A percentile compares a stretch with the other conserved stretches of the same genome.
Conservation (phyloP, 2,888 invertebrate genomes). For the Marronus borbonicus region DNA sequence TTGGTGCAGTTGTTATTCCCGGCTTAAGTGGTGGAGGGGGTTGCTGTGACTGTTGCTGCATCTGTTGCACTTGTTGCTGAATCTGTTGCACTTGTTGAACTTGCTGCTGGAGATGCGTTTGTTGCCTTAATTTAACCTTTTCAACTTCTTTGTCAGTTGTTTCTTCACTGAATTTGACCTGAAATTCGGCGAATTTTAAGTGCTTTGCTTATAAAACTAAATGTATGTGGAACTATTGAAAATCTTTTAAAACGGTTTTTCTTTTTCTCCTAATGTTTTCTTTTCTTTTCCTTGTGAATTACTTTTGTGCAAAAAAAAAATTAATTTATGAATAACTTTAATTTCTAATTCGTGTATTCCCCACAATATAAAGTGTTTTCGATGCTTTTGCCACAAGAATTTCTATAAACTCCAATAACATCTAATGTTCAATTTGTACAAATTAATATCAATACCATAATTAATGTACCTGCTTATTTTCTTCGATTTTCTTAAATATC, state of each 20-base stretch:
- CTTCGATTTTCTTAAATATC: conserved; percentile 81
- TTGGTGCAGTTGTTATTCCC: conserved; percentile 50
- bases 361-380: no score
- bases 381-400: no score
- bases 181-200: neutral
- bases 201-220: neutral
- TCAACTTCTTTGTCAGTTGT: conserved; percentile 61
- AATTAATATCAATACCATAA: no score
- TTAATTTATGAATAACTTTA: no score
- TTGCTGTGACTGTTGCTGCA: conserved; percentile 14
- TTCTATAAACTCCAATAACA: no score
- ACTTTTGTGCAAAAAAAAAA: no score
- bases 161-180: conserved; percentile 68
- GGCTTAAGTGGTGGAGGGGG: conserved; percentile 48
- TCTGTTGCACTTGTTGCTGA: conserved; percentile 27
- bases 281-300: no score
- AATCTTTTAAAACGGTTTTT: no score
- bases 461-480: conserved; percentile 76
- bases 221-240: no score
- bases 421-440: no score
- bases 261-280: no score
- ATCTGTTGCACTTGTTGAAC: conserved; percentile 7
- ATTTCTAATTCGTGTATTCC: no score
- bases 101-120: neutral
- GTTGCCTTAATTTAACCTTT: conserved; percentile 57